A percentile compares a stretch with the other conserved stretches of the same genome.
Evolutionary conservation across 1,140 invertebrate species (phyloP).

Genomic region (Bombus terrestris): DNA sequence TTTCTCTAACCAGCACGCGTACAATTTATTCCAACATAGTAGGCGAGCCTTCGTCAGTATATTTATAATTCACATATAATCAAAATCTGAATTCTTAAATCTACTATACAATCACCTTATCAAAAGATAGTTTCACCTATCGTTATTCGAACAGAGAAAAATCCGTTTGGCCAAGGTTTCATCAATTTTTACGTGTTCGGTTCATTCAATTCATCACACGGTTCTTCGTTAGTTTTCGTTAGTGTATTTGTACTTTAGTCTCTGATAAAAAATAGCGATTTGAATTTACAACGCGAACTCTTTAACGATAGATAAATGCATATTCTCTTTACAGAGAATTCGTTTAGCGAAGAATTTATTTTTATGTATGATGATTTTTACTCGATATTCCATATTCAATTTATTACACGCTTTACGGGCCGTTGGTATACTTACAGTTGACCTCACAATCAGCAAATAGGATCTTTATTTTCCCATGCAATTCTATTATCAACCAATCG

Average conservation of each 20-base stretch:
- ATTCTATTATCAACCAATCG: background rate
- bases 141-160: too few relatives aligned
- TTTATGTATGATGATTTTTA: background rate
- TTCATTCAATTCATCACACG: background rate
- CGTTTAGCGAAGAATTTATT: background rate
- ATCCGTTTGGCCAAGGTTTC: too few relatives aligned
- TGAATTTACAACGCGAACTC: too few relatives aligned
- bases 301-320: too few relatives aligned
- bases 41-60: background rate
- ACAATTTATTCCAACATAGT: background rate
- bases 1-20: background rate
- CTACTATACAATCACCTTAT: background rate
- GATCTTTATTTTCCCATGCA: background rate
- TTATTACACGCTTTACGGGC: background rate
- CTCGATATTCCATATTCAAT: background rate
- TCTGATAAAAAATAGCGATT: background rate
- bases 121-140: background rate
- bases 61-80: background rate
- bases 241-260: background rate
- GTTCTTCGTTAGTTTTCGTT: background rate
- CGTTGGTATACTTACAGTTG: background rate
- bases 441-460: background rate
- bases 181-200: too few relatives aligned
- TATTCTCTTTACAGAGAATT: too few relatives aligned
- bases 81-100: background rate